Percentiles rank a stretch among this genome's conserved stretches.
Evolutionary conservation across 2,797 vertebrate genomes (phyloP).

Genomic region (Jordanella pulchra): DNA sequence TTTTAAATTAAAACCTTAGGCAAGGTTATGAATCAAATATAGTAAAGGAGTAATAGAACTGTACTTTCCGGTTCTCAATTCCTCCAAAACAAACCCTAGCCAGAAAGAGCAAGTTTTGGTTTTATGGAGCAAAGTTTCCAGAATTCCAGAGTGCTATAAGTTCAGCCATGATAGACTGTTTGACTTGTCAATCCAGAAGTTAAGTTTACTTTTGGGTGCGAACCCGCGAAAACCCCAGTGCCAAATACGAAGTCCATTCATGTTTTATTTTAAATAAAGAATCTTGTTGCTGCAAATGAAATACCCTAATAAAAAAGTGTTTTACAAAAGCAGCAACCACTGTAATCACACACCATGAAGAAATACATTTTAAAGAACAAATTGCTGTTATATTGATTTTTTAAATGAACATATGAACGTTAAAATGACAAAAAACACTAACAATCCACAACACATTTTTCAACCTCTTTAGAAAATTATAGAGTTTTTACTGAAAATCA

Average conservation of each 20-base stretch:
- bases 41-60: no score
- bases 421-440: neutral
- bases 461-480: neutral
- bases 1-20: neutral
- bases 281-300: neutral
- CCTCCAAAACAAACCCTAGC: neutral
- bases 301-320: neutral
- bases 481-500: no score
- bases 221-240: neutral
- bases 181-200: neutral
- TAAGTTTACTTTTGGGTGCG: slow-evolving; percentile 10
- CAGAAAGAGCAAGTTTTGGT: neutral
- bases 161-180: slow-evolving; percentile 13
- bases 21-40: neutral
- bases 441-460: neutral
- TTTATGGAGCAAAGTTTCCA: slow-evolving; percentile 6
- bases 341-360: neutral
- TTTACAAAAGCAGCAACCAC: neutral
- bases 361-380: no score
- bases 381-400: no score
- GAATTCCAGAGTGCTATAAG: slow-evolving; percentile 8
- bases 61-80: neutral
- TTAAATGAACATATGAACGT: no score
- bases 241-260: neutral
- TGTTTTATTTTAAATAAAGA: neutral